Evolutionary conservation across 2,888 invertebrate genomes (phyloP), one percentile per base, ranked within the genome.

Genomic region (Scrobipalpa costella): DNA sequence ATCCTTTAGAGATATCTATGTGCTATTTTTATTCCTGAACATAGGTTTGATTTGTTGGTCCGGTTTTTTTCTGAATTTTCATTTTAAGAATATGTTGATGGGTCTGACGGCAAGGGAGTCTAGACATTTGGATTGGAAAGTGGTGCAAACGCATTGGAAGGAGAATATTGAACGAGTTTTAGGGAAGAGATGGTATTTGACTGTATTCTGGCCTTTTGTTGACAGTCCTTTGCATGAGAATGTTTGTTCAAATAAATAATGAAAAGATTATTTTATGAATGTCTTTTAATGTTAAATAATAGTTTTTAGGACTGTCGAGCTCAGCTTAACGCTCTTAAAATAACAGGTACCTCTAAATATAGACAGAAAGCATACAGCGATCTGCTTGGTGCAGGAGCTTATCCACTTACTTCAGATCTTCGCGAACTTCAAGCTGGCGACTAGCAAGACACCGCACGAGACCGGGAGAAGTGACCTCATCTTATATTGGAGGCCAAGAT

Each of bases 161-260:
- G 81, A 92, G 50, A 98, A 98, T 83, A 34, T 33, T n/a, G n/a
- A 92, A 64, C 91, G 50, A 70, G 94, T 95, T 1, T 93, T 97
- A 68, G 98, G 98, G 0, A 84, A 92, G 33, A 92, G 89, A 52
- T 96, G 96, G 96, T 91, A 93, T 68, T 75, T 95, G 38, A 91
- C 93, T 1, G 95, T 94, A 94, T 63, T 96, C 19, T 93, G 93
- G 57, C 96, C 97, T 0, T 94, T 95, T 75, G 78, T 95, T 17
- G 70, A 84, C 19, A 96, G 96, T 44, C 87, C 93, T 40, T 82
- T 96, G 64, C 93, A 94, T 11, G n/a, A 33, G 11, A 21, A 34
- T 55, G 55, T 27, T 55, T n/a, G 8, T 55, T 11, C 6, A 21
- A 13, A 55, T 1, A 34, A 55, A 13, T 27, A 52, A 17, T 55